Evolutionary conservation across 2,888 invertebrate genomes (phyloP).

Genomic region (Saturnia japonica): DNA sequence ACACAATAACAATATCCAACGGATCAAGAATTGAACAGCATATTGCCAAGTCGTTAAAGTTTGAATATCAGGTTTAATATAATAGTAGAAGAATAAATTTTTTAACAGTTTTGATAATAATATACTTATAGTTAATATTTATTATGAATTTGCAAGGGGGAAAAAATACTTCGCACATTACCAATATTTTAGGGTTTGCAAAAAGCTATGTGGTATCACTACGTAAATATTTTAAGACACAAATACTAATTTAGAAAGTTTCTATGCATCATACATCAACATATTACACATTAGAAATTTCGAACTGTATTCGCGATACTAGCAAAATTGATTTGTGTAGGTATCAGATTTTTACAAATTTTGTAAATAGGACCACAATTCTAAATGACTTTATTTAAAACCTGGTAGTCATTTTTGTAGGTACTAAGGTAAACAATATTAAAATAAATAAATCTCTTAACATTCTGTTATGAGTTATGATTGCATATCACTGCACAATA

Average conservation of each 20-base stretch:
- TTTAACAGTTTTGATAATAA: not conserved
- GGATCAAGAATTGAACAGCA: constrained; percentile 15
- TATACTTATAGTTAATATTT: not conserved
- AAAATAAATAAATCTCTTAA: not conserved
- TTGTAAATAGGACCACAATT: too few relatives aligned
- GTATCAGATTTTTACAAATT: too few relatives aligned
- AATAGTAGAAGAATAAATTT: not conserved
- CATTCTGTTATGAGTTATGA: not conserved
- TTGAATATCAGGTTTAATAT: not conserved
- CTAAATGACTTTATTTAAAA: too few relatives aligned
- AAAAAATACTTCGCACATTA: not conserved
- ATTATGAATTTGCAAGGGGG: too few relatives aligned
- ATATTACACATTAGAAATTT: too few relatives aligned
- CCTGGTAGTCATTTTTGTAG: too few relatives aligned
- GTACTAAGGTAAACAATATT: not conserved
- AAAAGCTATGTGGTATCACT: not conserved
- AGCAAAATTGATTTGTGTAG: too few relatives aligned
- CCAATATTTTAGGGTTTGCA: not conserved
- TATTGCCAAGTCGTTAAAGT: constrained; percentile 17
- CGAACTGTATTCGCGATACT: too few relatives aligned
- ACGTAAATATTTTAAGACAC: too few relatives aligned
- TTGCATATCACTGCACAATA: not conserved
- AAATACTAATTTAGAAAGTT: too few relatives aligned
- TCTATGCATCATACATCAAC: too few relatives aligned
- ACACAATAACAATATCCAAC: constrained; percentile 46